Conservation (phyloP, 2,888 invertebrate genomes). For the Machimus rusticus region DNA sequence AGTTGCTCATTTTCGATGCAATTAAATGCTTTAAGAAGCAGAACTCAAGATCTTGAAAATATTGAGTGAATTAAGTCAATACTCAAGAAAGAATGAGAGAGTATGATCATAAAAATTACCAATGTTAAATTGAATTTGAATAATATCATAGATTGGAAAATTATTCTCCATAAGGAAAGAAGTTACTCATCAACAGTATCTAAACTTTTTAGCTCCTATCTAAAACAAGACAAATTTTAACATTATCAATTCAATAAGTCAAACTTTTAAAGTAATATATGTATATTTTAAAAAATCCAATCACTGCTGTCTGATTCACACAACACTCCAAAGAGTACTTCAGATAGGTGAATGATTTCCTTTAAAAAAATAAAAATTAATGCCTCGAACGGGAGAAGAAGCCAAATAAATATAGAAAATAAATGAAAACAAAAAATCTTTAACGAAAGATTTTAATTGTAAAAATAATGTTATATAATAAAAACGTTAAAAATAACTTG, state of each 20-base stretch:
- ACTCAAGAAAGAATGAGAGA: no score
- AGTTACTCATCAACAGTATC: background rate
- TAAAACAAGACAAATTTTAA: background rate
- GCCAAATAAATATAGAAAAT: background rate
- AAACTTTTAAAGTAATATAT: no score
- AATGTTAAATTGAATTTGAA: no score
- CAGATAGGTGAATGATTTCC: background rate
- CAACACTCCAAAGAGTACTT: background rate
- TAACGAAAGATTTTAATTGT: constrained; percentile 36
- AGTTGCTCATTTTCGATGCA: no score
- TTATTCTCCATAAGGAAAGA: no score
- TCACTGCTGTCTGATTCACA: background rate
- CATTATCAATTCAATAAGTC: no score
- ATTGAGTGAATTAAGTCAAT: no score
- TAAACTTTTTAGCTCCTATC: background rate
- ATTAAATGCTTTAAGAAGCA: no score
- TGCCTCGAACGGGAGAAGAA: background rate
- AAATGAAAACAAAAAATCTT: constrained; percentile 7
- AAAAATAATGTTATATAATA: constrained; percentile 35
- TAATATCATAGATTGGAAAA: no score
- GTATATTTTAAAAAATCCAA: background rate
- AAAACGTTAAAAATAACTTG: constrained; percentile 21
- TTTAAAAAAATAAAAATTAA: background rate
- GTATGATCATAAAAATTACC: no score
- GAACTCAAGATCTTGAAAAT: no score